Evolutionary conservation across 2,113 vertebrate genomes (phyloP).

Genomic region (Ovibos moschatus): DNA sequence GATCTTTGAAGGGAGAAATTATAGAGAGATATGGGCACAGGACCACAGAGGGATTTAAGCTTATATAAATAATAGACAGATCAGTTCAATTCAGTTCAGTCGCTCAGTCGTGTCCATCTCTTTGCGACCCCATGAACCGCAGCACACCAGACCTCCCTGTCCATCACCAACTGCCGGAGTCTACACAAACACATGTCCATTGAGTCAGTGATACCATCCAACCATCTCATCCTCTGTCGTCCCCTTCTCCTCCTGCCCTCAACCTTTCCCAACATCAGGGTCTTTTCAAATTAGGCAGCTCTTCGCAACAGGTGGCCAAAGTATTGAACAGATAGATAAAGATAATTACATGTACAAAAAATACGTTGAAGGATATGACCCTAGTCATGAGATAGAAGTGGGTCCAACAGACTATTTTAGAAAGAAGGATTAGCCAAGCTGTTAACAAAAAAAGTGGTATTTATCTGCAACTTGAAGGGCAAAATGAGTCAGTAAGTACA

Average conservation of each 20-base stretch:
- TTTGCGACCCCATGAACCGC: not conserved
- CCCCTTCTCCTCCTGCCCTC: not conserved
- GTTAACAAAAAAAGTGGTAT: not conserved
- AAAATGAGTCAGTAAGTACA: not conserved
- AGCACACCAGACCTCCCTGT: not conserved
- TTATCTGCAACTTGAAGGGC: not conserved
- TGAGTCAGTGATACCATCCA: not conserved
- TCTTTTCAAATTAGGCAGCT: not conserved
- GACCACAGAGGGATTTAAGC: not conserved
- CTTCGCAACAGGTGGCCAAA: not conserved
- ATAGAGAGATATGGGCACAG: not conserved
- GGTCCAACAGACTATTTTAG: not conserved
- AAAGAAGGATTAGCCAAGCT: not conserved
- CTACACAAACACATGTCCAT: not conserved
- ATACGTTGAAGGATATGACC: not conserved
- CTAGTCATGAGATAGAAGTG: not conserved
- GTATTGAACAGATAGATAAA: not conserved
- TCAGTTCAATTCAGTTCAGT: not conserved
- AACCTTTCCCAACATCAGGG: not conserved
- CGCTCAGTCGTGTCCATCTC: fast-evolving
- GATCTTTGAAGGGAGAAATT: not conserved
- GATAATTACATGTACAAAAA: not conserved
- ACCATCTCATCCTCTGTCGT: not conserved
- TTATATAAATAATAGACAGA: not conserved
- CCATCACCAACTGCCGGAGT: not conserved